A percentile compares a stretch with the other conserved stretches of the same genome.
These are phyloP conservation scores for Aphelinus certus DNA, from an alignment of 1,140 invertebrate genomes.

Conservation along the genomic window DNA sequence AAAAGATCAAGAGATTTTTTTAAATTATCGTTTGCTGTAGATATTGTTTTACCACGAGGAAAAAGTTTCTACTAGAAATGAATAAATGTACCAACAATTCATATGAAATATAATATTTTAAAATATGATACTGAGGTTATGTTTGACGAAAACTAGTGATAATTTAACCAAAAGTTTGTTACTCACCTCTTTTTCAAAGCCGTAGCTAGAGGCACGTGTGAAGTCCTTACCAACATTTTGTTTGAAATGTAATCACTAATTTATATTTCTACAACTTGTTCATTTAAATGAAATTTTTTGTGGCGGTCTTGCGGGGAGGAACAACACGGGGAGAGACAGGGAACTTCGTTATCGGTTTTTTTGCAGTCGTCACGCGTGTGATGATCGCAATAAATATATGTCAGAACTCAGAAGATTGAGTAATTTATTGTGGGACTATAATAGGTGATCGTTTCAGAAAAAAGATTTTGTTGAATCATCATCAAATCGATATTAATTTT, in stretches of 20 bases:
- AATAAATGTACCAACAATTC: neutral
- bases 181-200: slow-evolving; percentile 50
- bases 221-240: slow-evolving; percentile 45
- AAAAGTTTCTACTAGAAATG: no score
- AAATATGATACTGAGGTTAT: slow-evolving; percentile 32
- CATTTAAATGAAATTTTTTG: slow-evolving; percentile 34
- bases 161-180: neutral
- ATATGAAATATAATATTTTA: slow-evolving; percentile 1
- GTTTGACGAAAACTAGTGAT: neutral
- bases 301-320: neutral
- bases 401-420: no score
- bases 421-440: no score
- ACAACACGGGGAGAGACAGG: slow-evolving; percentile 3
- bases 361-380: no score
- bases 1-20: no score
- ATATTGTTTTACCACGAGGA: no score
- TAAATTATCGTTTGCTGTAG: no score
- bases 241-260: slow-evolving; percentile 1
- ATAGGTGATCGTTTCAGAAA: no score
- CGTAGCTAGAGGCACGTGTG: slow-evolving; percentile 42
- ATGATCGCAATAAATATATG: no score
- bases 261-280: slow-evolving; percentile 23
- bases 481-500: no score
- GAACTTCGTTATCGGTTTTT: slow-evolving; percentile 29
- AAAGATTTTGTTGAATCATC: no score